Percentiles rank a stretch among this genome's conserved stretches.
These are phyloP conservation scores for Enteromius thamalakanensis DNA, from an alignment of 2,797 vertebrate genomes.

Conservation along the genomic window DNA sequence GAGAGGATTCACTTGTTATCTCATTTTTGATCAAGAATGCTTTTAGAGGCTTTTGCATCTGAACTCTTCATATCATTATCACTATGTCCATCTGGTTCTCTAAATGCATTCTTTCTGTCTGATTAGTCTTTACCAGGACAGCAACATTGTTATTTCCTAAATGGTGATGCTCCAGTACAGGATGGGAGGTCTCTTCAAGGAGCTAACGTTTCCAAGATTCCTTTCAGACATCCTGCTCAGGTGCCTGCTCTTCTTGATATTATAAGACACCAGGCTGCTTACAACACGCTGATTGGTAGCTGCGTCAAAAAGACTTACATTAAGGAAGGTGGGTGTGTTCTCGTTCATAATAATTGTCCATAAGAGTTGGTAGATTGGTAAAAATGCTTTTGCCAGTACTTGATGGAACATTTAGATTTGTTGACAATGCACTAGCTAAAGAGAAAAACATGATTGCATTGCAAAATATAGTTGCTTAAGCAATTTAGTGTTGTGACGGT, in stretches of 20 bases:
- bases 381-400: neutral
- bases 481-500: neutral
- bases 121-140: constrained; percentile 92
- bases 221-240: constrained; percentile 93
- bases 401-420: neutral
- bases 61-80: neutral
- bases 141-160: constrained; percentile 98
- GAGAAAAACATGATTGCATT: neutral
- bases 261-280: constrained; percentile 93
- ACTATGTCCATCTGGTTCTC: neutral
- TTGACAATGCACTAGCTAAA: neutral
- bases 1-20: no score
- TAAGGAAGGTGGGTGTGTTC: constrained; percentile 85
- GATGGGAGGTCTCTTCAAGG: constrained; percentile 92
- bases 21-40: no score
- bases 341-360: neutral
- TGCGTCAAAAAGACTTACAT: constrained; percentile 92
- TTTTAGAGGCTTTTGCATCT: no score
- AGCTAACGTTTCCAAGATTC: constrained; percentile 89
- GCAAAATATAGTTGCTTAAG: neutral
- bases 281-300: constrained; percentile 94
- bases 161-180: constrained; percentile 93
- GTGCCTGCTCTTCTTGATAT: constrained; percentile 92
- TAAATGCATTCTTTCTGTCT: neutral
- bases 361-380: neutral